Conservation (phyloP, 2,113 vertebrate species). For the Isichthys henryi region DNA sequence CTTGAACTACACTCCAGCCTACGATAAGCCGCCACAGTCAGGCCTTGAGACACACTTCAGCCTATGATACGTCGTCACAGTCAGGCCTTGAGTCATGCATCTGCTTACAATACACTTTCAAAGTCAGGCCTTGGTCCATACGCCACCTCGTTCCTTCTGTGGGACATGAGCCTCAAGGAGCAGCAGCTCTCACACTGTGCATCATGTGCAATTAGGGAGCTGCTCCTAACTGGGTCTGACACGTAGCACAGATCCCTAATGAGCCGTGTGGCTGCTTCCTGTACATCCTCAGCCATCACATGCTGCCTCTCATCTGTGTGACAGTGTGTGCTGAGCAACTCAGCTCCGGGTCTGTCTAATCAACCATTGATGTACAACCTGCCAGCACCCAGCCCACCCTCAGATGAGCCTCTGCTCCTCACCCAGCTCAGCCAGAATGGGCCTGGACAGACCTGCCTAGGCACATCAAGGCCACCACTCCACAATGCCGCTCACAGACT, state of each 20-base stretch:
- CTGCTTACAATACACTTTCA: not conserved
- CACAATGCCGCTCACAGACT: not conserved
- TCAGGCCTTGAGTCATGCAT: no score
- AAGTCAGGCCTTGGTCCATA: not conserved
- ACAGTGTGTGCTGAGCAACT: constrained; percentile 43
- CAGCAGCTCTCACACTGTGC: constrained; percentile 58
- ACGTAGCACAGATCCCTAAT: constrained; percentile 67
- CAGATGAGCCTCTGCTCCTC: not conserved
- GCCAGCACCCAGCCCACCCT: not conserved
- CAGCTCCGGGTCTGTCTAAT: constrained; percentile 40
- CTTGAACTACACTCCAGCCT: no score
- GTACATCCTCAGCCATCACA: constrained; percentile 56
- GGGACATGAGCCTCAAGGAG: constrained; percentile 68
- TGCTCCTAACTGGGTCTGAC: constrained; percentile 73
- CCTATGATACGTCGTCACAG: no score
- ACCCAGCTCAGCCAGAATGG: not conserved
- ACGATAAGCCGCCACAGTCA: no score
- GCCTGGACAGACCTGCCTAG: not conserved
- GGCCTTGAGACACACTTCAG: not conserved
- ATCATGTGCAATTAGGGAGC: constrained; percentile 66
- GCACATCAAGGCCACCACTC: not conserved
- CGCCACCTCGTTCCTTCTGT: not conserved
- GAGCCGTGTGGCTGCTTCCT: constrained; percentile 54
- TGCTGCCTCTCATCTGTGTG: constrained; percentile 58
- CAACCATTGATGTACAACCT: constrained; percentile 41